Conservation (phyloP, 2,113 vertebrate genomes). For the Pluvialis apricaria region DNA sequence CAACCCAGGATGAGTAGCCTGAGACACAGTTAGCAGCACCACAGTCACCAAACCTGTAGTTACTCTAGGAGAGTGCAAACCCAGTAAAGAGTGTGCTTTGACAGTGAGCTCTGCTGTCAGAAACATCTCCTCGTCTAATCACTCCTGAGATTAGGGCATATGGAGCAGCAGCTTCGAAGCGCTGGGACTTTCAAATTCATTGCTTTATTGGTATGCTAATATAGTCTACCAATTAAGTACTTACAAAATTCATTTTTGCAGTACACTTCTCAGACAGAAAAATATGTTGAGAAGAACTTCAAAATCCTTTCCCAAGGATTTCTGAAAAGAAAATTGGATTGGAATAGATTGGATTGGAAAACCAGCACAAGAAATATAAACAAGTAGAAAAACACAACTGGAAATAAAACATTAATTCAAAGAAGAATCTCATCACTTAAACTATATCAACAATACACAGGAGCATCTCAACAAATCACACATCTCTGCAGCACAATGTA, state of each 20-base stretch:
- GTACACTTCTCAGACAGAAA: neutral
- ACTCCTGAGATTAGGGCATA: neutral
- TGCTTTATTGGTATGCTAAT: neutral
- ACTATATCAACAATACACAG: neutral
- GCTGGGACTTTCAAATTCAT: neutral
- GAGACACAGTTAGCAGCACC: neutral
- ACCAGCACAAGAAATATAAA: neutral
- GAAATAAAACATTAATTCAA: neutral
- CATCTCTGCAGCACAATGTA: neutral
- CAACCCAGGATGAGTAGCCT: neutral
- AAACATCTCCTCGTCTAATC: neutral
- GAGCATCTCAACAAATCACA: neutral
- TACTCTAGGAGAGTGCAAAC: neutral
- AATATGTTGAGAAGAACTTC: neutral
- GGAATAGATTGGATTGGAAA: neutral
- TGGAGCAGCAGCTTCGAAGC: neutral
- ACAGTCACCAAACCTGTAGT: neutral
- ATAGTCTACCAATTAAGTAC: neutral
- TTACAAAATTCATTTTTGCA: conserved; percentile 53
- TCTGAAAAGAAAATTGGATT: neutral
- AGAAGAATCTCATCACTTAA: neutral
- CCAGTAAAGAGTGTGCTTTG: neutral
- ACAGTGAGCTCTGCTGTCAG: neutral
- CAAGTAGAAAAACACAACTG: neutral
- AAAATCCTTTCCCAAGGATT: neutral